Evolutionary conservation across 1,140 invertebrate genomes (phyloP), one percentile per base, ranked within the genome.

Genomic region (Pygmarrhopalites habei): DNA sequence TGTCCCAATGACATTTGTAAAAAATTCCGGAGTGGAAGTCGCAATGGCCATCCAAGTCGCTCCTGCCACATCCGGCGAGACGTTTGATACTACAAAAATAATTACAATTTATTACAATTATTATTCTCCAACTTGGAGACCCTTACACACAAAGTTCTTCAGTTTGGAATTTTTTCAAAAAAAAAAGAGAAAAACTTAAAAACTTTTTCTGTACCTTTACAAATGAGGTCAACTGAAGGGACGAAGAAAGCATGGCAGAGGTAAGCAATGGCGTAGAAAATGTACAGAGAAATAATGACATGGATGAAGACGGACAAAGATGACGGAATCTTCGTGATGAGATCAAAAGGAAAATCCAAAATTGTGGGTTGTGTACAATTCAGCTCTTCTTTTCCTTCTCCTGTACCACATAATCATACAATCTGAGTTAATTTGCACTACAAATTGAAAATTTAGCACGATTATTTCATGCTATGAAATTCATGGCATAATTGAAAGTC

Each of bases 201-300:
- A 10, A 12, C n/a, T n/a, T n/a, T 49, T 49, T 7, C 46, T 19
- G 23, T 52, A 90, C 89, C 85, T 78, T 87, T 84, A 77, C 88
- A 90, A 81, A 91, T 87, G 78, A 83, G 85, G 78, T 90, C 88
- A 71, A 92, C 86, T 28, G 88, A 88, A 69, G 89, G 89, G 71
- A 91, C 86, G 72, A 92, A 89, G 76, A 89, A 92, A 72, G 88
- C 88, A 75, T 91, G 88, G 78, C 89, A 91, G 68, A 91, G 87
- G 72, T 90, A 83, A 46, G 88, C 89, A 73, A 92, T 80, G 43
- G 87, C 85, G 72, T 87, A 80, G 77, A 88, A 90, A 69, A 91
- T 82, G 79, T 92, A 93, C 73, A 89, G 82, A 52, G 87, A 87
- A 44, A 88, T 80, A 67, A 89, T 74, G 60, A 88, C 81, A 77